Evolutionary conservation across 1,140 invertebrate species (phyloP).

Genomic region (Globodera rostochiensis): DNA sequence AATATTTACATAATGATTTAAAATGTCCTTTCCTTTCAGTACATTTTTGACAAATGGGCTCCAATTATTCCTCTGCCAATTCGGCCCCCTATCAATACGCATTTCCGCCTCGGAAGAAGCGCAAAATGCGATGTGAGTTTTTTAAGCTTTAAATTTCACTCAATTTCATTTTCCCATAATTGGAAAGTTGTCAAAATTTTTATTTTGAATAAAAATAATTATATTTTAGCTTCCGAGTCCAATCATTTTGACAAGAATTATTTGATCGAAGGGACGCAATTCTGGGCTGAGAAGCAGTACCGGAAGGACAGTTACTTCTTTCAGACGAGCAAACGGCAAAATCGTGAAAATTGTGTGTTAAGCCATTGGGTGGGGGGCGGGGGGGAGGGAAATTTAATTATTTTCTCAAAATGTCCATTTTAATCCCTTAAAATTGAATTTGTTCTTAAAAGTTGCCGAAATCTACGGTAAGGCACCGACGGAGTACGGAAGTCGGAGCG

Average conservation of each 20-base stretch:
- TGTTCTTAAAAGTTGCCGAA: background rate
- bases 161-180: no score
- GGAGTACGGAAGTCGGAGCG: background rate
- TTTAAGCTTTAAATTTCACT: background rate
- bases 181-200: no score
- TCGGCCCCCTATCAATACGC: constrained; percentile 18
- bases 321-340: background rate
- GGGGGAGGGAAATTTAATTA: background rate
- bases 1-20: no score
- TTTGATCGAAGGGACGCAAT: constrained; percentile 29
- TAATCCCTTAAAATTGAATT: background rate
- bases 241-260: constrained; percentile 32
- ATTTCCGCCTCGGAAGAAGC: constrained; percentile 16
- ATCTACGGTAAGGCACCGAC: background rate
- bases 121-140: constrained; percentile 5
- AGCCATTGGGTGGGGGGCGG: background rate
- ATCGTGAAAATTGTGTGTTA: background rate
- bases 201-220: no score
- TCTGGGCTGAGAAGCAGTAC: constrained; percentile 23
- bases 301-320: constrained; percentile 14
- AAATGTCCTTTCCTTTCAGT: background rate
- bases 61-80: constrained; percentile 14
- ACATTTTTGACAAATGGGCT: constrained; percentile 12
- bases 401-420: no score
- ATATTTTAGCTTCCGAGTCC: background rate